Percentiles rank a stretch among this genome's conserved stretches.
Evolutionary conservation across 2,113 vertebrate species (phyloP).

Genomic region (Lichenostomus cassidix): DNA sequence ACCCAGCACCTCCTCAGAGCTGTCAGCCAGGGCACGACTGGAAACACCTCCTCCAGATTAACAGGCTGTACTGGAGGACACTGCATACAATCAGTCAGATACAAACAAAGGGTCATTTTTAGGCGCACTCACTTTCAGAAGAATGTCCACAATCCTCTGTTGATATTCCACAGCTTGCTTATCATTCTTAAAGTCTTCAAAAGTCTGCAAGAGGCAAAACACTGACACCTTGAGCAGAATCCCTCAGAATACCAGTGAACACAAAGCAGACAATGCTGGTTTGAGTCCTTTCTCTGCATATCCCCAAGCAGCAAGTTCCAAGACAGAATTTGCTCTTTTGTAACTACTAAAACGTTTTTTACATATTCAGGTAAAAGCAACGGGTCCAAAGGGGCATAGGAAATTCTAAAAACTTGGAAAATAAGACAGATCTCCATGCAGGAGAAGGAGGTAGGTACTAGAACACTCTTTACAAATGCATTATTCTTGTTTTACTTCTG

Average conservation of each 20-base stretch:
- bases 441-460: neutral
- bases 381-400: neutral
- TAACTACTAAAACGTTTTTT: neutral
- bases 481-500: neutral
- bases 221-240: neutral
- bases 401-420: neutral
- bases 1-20: neutral
- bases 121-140: constrained; percentile 84
- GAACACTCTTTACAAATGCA: neutral
- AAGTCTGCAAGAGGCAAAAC: constrained; percentile 83
- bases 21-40: neutral
- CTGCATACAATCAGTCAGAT: neutral
- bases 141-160: constrained; percentile 96
- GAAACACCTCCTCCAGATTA: neutral
- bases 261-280: neutral
- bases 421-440: neutral
- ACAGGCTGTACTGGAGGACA: neutral
- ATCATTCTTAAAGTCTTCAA: constrained; percentile 98
- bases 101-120: neutral
- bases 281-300: neutral
- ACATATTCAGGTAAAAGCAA: neutral
- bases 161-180: constrained; percentile 98
- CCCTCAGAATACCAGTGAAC: neutral
- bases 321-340: neutral
- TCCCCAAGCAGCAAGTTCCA: neutral